Evolutionary conservation across 2,113 vertebrate species (phyloP).

Genomic region (Atherinomorus stipes): DNA sequence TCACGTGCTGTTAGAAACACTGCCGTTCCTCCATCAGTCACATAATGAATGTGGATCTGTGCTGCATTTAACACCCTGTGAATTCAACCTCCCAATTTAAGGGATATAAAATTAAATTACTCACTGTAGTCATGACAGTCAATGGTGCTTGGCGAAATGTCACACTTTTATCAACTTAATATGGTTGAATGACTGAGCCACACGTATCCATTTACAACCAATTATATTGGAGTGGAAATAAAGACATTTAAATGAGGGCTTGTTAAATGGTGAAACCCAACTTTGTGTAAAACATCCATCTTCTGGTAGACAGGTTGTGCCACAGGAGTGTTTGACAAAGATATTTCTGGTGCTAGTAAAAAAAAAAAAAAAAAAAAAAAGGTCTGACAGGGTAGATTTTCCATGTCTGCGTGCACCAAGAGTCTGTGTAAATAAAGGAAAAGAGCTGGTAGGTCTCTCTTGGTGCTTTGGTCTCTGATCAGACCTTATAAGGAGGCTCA

Average conservation of each 20-base stretch:
- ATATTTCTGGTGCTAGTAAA: slow-evolving; percentile 46
- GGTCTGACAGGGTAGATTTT: slow-evolving; percentile 65
- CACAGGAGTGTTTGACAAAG: slow-evolving; percentile 21
- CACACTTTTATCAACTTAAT: slow-evolving; percentile 19
- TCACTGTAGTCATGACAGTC: slow-evolving; percentile 24
- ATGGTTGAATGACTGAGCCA: slow-evolving; percentile 27
- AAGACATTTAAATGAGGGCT: slow-evolving; percentile 24
- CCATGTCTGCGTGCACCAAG: slow-evolving; percentile 59
- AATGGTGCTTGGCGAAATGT: slow-evolving; percentile 25
- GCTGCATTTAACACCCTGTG: slow-evolving; percentile 23
- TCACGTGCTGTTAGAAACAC: slow-evolving; percentile 52
- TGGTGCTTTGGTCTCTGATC: slow-evolving; percentile 57
- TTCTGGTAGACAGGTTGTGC: neutral
- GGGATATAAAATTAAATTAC: slow-evolving; percentile 42
- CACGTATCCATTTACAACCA: slow-evolving; percentile 28
- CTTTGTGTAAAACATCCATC: slow-evolving; percentile 16
- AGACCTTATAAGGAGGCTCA: slow-evolving; percentile 81
- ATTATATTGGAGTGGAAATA: slow-evolving; percentile 41
- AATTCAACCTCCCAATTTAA: slow-evolving; percentile 43
- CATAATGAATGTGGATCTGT: slow-evolving; percentile 52
- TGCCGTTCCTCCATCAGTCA: slow-evolving; percentile 28
- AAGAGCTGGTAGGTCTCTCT: slow-evolving; percentile 61
- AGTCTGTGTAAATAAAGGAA: slow-evolving; percentile 76
- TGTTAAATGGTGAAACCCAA: slow-evolving; percentile 31
- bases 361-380: slow-evolving; percentile 42